Base-by-base conservation (phyloP, 2,888 invertebrate species). In the Lydus trimaculatus region DNA sequence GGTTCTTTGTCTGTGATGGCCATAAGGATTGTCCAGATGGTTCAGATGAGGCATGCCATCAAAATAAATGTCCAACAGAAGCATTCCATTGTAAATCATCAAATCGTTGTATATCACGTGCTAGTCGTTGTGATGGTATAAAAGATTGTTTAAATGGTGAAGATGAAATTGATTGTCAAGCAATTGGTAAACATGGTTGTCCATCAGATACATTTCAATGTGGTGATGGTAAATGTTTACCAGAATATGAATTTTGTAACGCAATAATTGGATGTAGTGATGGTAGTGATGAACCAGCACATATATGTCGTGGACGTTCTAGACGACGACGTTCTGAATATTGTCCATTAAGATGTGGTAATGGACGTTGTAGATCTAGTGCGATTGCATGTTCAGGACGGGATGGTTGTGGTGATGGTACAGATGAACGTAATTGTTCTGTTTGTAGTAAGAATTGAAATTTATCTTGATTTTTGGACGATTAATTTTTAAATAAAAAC, bases 1-100 rank as follows among this genome's bases (percentile, higher is more conserved):
- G 95, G 95, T 96, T 94, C 88, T 96, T 95, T 85, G 94, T 96
- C 5, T 96, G 96, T 84, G 96, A 96, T 83, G 93, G 93, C 11
- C 90, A 93, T 73, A 89, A 90, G 72, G 95, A 96, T 82, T 96
- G 96, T 81, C 89, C 89, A 9, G 96, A 96, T 80, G 94, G 93
- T 23, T 95, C 95, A 0, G 96, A 96, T 82, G 96, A 96, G 84
- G 92, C 92, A 80, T 95, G 95, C 82, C 87, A 88, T 79, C 89
- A 88, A 74, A 87, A 86, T 68, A 87, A 89, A 63, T 92, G 94
- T 80, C 92, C 94, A 1, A 83, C 85, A 68, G 92, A 93, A 84
- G 89, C 94, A 9, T 94, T 93, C 86, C 88, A 89, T 13, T 93
- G 94, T 80, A 88, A 88, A 64, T 88, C 89, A 8, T 91, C 92